Evolutionary conservation across 2,113 vertebrate genomes (phyloP), one percentile per base, ranked within the genome.

Genomic region (Triplophysa tibetana): DNA sequence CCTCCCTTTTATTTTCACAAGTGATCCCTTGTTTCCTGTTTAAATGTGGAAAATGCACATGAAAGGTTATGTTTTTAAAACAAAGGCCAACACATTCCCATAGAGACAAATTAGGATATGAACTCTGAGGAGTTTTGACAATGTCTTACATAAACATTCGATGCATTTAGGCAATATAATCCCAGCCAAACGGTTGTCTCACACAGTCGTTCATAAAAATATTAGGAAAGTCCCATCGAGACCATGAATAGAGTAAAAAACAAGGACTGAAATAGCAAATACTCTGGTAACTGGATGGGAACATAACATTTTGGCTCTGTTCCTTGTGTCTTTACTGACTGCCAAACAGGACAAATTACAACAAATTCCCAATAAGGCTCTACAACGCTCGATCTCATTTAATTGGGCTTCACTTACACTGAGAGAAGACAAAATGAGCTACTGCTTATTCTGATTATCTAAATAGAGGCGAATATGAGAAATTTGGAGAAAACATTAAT

Each of bases 1-100:
- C 70, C 86, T 85, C 85, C 83, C 85, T 87, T 88, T 88, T 88
- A 86, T 85, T 87, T 81, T 83, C 65, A 87, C 83, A 86, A 85
- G 79, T 84, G 78, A 89, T 81, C 83, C 88, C 72, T 83, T 24
- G 83, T 89, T 92, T 92, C 90, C 90, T 91, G 90, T 91, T 92
- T 91, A 86, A 89, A 85, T 83, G 81, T 85, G 89, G 88, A 85
- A 82, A 84, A 88, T 78, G 82, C 84, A 89, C 87, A 79, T 72
- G 13, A 76, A 88, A 90, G 88, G 89, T 89, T 90, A 84, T 85
- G 86, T 87, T 89, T 80, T 88, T 90, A 83, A 87, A 90, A 89
- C 78, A 90, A 92, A 92, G 90, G 91, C 86, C 92, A 93, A 86
- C 81, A 87, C 84, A 89, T 92, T 92, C 91, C 91, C 90, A 85